Conservation (phyloP, 2,888 invertebrate genomes). For the Thelaira solivaga region DNA sequence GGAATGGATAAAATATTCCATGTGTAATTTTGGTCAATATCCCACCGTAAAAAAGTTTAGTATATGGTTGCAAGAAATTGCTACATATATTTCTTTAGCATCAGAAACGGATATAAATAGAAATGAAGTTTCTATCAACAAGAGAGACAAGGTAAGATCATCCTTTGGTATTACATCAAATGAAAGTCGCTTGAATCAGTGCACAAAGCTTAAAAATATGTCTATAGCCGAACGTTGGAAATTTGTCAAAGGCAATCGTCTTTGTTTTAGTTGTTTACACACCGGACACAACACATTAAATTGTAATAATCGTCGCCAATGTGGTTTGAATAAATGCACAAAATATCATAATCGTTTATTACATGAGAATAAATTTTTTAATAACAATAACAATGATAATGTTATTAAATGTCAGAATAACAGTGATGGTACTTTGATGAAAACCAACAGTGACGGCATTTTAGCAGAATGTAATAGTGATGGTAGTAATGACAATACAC, state of each 20-base stretch:
- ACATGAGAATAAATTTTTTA: too few species aligned
- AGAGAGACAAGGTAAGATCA: not conserved
- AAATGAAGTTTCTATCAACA: not conserved
- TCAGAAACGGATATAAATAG: not conserved
- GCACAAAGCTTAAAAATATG: not conserved
- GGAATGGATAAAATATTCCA: not conserved
- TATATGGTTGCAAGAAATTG: not conserved
- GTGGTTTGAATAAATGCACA: too few species aligned
- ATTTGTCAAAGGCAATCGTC: slow-evolving; percentile 4
- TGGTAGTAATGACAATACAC: too few species aligned
- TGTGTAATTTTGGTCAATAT: not conserved
- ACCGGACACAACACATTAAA: too few species aligned
- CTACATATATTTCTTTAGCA: not conserved
- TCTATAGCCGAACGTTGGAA: not conserved
- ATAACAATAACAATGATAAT: too few species aligned
- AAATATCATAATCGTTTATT: too few species aligned
- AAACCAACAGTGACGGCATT: too few species aligned
- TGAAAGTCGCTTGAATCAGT: not conserved
- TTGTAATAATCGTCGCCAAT: not conserved
- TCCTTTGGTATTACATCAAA: not conserved
- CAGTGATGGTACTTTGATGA: not conserved
- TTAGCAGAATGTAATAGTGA: too few species aligned
- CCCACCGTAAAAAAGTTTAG: not conserved
- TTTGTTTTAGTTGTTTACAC: too few species aligned
- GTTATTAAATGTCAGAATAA: too few species aligned